phyloP scores from a whole-genome alignment of 2,888 invertebrate species.

The Hypsopygia costalis region DNA sequence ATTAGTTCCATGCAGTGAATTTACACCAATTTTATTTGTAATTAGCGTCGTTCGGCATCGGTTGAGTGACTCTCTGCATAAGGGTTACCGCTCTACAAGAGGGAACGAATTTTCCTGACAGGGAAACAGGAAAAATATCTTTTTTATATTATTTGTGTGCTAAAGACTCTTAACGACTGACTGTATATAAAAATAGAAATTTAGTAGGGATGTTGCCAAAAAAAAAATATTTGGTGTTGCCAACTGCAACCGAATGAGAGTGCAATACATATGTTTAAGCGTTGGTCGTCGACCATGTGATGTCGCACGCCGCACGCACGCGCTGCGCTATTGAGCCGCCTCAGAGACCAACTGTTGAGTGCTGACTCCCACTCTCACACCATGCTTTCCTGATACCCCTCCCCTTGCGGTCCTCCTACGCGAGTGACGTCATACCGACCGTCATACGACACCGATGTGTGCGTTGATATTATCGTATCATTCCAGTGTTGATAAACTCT shows the following conservation, averaged over 20 bases:
- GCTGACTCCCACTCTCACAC: slow-evolving; percentile 35
- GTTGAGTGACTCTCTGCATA: slow-evolving; percentile 14
- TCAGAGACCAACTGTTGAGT: slow-evolving; percentile 70
- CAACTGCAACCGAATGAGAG: slow-evolving; percentile 4
- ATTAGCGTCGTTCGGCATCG: slow-evolving; percentile 32
- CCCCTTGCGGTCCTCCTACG: slow-evolving; percentile 28
- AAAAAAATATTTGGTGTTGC: no score
- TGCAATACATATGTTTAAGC: slow-evolving; percentile 13
- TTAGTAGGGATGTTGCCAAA: no score
- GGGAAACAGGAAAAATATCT: no score
- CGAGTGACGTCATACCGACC: slow-evolving; percentile 57
- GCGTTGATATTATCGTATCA: slow-evolving; percentile 19
- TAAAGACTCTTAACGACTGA: no score
- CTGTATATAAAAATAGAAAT: no score
- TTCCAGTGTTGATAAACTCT: slow-evolving; percentile 22
- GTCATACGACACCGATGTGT: slow-evolving; percentile 40
- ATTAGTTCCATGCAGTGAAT: slow-evolving; percentile 28
- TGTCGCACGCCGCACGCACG: slow-evolving; percentile 56
- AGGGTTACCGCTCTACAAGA: no score
- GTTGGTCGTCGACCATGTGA: slow-evolving; percentile 46
- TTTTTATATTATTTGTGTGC: no score
- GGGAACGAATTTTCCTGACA: no score
- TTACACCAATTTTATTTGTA: slow-evolving; percentile 37
- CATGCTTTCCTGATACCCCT: slow-evolving; percentile 31
- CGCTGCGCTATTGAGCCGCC: slow-evolving; percentile 61